A percentile compares a stretch with the other conserved stretches of the same genome.
These are phyloP conservation scores for Epinephelus fuscoguttatus DNA, from an alignment of 2,113 vertebrate genomes.

Conservation along the genomic window DNA sequence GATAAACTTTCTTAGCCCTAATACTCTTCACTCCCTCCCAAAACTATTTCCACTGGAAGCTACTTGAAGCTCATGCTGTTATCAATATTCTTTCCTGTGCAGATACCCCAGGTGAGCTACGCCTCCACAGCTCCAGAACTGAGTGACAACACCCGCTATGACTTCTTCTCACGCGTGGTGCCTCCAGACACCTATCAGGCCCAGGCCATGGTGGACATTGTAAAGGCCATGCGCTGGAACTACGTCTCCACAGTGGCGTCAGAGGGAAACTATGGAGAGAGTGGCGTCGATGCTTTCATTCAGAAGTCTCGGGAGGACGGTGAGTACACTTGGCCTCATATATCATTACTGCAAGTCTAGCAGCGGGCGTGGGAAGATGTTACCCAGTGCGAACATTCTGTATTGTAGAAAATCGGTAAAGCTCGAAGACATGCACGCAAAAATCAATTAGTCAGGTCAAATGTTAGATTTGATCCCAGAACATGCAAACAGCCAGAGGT, in stretches of 20 bases:
- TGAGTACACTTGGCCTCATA: slow-evolving; percentile 80
- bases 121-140: slow-evolving; percentile 98
- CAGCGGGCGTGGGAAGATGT: slow-evolving; percentile 5
- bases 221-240: slow-evolving; percentile 95
- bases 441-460: slow-evolving; percentile 43
- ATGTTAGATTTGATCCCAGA: slow-evolving; percentile 16
- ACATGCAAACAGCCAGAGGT: slow-evolving; percentile 10
- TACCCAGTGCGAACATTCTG: neutral
- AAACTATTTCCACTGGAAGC: neutral
- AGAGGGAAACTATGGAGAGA: slow-evolving; percentile 97
- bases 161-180: slow-evolving; percentile 98
- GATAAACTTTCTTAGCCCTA: neutral
- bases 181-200: slow-evolving; percentile 98
- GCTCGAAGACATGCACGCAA: neutral
- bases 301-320: slow-evolving; percentile 96
- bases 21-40: neutral
- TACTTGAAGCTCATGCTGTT: neutral
- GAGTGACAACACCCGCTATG: slow-evolving; percentile 98
- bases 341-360: slow-evolving; percentile 12
- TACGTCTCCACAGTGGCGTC: slow-evolving; percentile 96
- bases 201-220: slow-evolving; percentile 99
- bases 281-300: slow-evolving; percentile 95
- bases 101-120: slow-evolving; percentile 99
- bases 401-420: slow-evolving; percentile 16
- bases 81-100: slow-evolving; percentile 67